phyloP scores from a whole-genome alignment of 2,888 invertebrate species.

The Synanthedon myopaeformis region DNA sequence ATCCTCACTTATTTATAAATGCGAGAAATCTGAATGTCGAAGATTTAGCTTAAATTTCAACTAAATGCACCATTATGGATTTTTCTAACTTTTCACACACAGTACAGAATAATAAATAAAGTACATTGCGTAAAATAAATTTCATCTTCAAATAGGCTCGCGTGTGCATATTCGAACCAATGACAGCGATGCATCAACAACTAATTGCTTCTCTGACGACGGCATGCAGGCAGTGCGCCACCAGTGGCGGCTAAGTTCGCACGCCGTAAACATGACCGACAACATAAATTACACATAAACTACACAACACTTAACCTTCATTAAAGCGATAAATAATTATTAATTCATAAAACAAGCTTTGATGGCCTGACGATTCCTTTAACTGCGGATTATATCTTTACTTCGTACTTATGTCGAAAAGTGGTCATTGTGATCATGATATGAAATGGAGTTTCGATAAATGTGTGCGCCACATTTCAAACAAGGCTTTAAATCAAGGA shows the following conservation, averaged over 20 bases:
- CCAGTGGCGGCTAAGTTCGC: slow-evolving; percentile 29
- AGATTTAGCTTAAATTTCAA: no score
- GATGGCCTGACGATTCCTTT: slow-evolving; percentile 18
- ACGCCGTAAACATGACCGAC: slow-evolving; percentile 22
- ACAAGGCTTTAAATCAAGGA: neutral
- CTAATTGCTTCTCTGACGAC: slow-evolving; percentile 25
- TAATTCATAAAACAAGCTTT: slow-evolving; percentile 21
- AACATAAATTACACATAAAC: slow-evolving; percentile 27
- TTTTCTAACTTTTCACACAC: no score
- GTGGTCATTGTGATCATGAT: neutral
- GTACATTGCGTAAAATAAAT: neutral
- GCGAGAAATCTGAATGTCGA: no score
- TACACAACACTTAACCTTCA: slow-evolving; percentile 14
- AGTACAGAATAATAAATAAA: no score
- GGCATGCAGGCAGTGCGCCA: slow-evolving; percentile 21
- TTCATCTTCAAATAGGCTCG: neutral
- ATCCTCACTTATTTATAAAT: no score
- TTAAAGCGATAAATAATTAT: slow-evolving; percentile 6
- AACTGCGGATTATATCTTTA: slow-evolving; percentile 19
- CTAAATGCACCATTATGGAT: no score
- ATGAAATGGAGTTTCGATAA: neutral
- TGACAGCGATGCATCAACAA: slow-evolving; percentile 21
- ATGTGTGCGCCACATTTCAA: neutral
- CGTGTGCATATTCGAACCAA: slow-evolving; percentile 1
- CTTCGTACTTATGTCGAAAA: slow-evolving; percentile 10